Percentiles rank a stretch among this genome's conserved stretches.
phyloP scores from a whole-genome alignment of 1,140 invertebrate genomes.

The Calosoma granatense region DNA sequence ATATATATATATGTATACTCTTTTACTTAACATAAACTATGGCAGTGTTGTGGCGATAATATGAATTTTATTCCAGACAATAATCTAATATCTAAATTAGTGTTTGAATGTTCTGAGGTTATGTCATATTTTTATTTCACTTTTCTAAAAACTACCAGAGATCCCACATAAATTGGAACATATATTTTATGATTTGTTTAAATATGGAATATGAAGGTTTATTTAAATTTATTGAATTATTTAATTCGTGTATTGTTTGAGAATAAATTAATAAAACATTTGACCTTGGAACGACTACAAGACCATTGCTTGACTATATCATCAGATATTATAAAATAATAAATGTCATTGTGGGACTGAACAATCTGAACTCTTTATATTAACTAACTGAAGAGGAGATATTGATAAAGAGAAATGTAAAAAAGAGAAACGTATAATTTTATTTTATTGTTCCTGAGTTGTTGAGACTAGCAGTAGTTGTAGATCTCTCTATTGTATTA shows the following conservation, averaged over 20 bases:
- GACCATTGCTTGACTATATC: neutral
- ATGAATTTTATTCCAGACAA: conserved; percentile 5
- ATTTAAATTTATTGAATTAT: neutral
- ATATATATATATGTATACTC: neutral
- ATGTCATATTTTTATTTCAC: neutral
- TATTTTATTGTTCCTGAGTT: too few species aligned
- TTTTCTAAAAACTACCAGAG: neutral
- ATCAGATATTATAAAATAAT: neutral
- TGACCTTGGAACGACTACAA: neutral
- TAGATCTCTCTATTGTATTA: neutral
- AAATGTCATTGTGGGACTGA: neutral
- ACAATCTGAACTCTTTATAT: too few species aligned
- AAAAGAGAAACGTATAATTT: neutral
- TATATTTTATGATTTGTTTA: neutral
- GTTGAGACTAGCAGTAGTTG: neutral
- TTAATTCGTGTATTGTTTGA: neutral
- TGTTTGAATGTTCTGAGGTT: neutral
- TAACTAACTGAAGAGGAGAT: neutral
- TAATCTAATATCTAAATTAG: conserved; percentile 1
- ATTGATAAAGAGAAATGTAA: neutral
- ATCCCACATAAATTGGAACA: neutral
- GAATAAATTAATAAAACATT: neutral
- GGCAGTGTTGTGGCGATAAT: neutral
- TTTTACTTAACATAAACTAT: neutral
- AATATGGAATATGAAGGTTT: neutral